Evolutionary conservation across 2,113 vertebrate species (phyloP), one percentile per base, ranked within the genome.

Genomic region (Indicator indicator): DNA sequence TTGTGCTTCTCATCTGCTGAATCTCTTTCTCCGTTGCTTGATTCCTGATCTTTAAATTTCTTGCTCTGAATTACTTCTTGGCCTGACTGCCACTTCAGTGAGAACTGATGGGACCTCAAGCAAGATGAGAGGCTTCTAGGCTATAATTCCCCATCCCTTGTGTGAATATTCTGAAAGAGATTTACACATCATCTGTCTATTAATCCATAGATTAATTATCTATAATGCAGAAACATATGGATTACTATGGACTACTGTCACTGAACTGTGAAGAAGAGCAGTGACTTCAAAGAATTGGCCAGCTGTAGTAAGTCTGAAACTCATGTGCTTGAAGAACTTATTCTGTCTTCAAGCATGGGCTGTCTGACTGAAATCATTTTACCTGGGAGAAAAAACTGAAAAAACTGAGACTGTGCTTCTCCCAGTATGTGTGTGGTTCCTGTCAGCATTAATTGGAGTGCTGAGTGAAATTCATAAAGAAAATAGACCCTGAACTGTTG

Each of bases 281-380:
- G 56, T 82, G 82, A 88, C 69, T 92, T 92, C 83, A 90, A 63
- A 90, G 90, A 85, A 50, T 14, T 46, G 78, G 82, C 28, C 58
- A 69, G 17, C 67, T 40, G 3, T 65, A 60, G 33, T 17, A 72
- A 54, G 84, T 85, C 92, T 84, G 44, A 36, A 65, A 81, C 28
- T 52, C 11, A 4, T 7, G 5, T 80, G 42, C 52, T 46, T 74
- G 63, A 86, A 67, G 83, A 73, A 59, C 28, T 63, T 85, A 15
- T 3, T 88, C 68, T 70, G 0, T 54, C 70, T 78, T 89, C 55
- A 58, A 77, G 83, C 68, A 79, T 6, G 65, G 74, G 20, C 65
- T 13, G 3, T 75, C 50, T 76, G 70, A 58, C 60, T 63, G 12
- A 78, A 83, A 62, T 36, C 60, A 38, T 48, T 95, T 55, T 94